phyloP scores from a whole-genome alignment of 2,888 invertebrate genomes.

The Agrotis clavis region DNA sequence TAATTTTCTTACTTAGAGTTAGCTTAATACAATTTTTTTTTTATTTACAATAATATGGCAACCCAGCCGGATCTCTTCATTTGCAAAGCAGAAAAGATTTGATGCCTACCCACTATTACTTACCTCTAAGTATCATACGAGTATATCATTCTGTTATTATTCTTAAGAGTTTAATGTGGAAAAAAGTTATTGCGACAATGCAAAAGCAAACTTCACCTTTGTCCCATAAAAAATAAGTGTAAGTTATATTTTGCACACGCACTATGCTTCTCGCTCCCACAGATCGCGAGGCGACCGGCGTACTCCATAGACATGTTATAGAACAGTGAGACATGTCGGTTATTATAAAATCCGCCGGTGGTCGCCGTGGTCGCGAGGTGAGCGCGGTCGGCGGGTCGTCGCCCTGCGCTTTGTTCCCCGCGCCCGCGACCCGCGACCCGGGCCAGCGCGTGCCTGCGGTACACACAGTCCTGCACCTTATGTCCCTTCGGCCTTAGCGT shows the following conservation, averaged over 20 bases:
- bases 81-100: not conserved
- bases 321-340: constrained; percentile 65
- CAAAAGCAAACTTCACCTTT: not conserved
- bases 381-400: constrained; percentile 80
- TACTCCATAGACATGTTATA: constrained; percentile 52
- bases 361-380: constrained; percentile 71
- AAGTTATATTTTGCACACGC: constrained; percentile 2
- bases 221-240: constrained; percentile 4
- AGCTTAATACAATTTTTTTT: not conserved
- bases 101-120: not conserved
- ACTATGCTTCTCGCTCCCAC: constrained; percentile 27
- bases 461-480: constrained; percentile 64
- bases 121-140: not conserved
- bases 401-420: constrained; percentile 86
- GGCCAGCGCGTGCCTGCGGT: constrained; percentile 61
- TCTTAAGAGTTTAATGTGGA: not conserved
- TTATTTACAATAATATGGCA: constrained; percentile 14
- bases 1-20: too few relatives aligned
- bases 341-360: constrained; percentile 70
- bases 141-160: not conserved
- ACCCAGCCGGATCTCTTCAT: constrained; percentile 1
- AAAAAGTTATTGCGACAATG: not conserved
- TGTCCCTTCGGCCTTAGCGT: constrained; percentile 69
- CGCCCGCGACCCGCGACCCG: constrained; percentile 59
- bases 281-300: not conserved